These are phyloP conservation scores for Catostylus mosaicus DNA, from an alignment of 30 jellyfish, hydroid and myxozoan species.

Conservation along the genomic window DNA sequence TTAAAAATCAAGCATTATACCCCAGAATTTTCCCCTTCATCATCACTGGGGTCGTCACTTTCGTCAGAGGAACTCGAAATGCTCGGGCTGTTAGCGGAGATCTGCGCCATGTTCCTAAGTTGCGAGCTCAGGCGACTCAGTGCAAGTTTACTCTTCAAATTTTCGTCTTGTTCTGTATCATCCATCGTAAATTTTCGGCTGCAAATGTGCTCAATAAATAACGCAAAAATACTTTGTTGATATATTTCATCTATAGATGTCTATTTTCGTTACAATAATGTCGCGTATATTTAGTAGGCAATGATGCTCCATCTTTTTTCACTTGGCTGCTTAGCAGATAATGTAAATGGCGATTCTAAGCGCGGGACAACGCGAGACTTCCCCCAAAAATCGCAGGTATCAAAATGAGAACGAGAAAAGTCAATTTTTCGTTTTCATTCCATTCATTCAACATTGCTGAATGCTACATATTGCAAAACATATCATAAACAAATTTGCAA, in stretches of 20 bases:
- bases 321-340: conserved; percentile 18
- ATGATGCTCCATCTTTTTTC: conserved; percentile 8
- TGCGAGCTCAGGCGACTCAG: conserved; percentile 89
- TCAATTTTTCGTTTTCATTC: too few relatives aligned
- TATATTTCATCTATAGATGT: conserved; percentile 1
- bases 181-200: conserved; percentile 31
- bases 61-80: conserved; percentile 95
- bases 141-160: conserved; percentile 60
- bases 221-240: neutral
- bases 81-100: conserved; percentile 92
- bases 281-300: neutral
- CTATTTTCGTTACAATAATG: neutral
- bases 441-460: too few relatives aligned
- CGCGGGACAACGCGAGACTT: conserved; percentile 32
- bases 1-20: conserved; percentile 12
- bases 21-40: conserved; percentile 89
- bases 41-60: conserved; percentile 80
- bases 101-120: conserved; percentile 97
- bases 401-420: too few relatives aligned
- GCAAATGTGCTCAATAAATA: too few relatives aligned
- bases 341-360: conserved; percentile 17
- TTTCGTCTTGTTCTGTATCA: conserved; percentile 61
- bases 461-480: too few relatives aligned
- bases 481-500: too few relatives aligned
- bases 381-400: neutral